Conservation (phyloP, 2,888 invertebrate genomes). For the Drosophila acutilabella region DNA sequence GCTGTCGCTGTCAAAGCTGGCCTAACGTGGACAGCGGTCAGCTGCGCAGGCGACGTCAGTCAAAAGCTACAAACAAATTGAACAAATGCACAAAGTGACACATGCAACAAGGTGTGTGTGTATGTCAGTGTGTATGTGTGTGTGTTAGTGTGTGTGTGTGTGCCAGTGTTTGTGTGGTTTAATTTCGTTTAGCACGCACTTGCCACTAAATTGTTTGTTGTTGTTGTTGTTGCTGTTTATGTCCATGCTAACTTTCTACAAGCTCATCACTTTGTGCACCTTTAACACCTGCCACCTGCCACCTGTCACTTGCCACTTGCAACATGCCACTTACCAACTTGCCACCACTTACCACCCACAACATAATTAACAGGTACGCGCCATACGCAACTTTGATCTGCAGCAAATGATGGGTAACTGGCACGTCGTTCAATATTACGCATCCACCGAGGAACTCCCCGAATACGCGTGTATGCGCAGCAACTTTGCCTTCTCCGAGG, state of each 20-base stretch:
- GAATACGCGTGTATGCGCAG: slow-evolving; percentile 95
- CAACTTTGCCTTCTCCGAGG: slow-evolving; percentile 83
- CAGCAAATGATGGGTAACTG: slow-evolving; percentile 92
- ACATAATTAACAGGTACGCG: slow-evolving; percentile 87
- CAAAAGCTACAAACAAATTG: slow-evolving; percentile 50
- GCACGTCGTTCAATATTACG: slow-evolving; percentile 95
- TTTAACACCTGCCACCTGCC: background rate
- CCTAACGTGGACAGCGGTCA: slow-evolving; percentile 45
- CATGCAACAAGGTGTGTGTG: slow-evolving; percentile 43
- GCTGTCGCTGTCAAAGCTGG: slow-evolving; percentile 13
- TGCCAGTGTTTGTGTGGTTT: slow-evolving; percentile 28
- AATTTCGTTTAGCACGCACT: slow-evolving; percentile 53
- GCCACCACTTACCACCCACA: slow-evolving; percentile 3
- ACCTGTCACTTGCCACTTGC: background rate
- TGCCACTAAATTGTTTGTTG: slow-evolving; percentile 14
- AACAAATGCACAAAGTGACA: slow-evolving; percentile 50
- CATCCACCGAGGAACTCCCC: slow-evolving; percentile 94
- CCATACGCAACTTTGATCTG: slow-evolving; percentile 92
- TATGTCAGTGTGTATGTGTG: background rate
- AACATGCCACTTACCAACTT: background rate
- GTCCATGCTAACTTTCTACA: slow-evolving; percentile 19
- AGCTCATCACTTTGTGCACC: slow-evolving; percentile 4
- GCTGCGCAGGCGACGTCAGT: slow-evolving; percentile 29
- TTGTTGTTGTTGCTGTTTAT: background rate
- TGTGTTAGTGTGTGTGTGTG: slow-evolving; percentile 4